Evolutionary conservation across 2,797 vertebrate species (phyloP).

Genomic region (Ambastaia sidthimunki): DNA sequence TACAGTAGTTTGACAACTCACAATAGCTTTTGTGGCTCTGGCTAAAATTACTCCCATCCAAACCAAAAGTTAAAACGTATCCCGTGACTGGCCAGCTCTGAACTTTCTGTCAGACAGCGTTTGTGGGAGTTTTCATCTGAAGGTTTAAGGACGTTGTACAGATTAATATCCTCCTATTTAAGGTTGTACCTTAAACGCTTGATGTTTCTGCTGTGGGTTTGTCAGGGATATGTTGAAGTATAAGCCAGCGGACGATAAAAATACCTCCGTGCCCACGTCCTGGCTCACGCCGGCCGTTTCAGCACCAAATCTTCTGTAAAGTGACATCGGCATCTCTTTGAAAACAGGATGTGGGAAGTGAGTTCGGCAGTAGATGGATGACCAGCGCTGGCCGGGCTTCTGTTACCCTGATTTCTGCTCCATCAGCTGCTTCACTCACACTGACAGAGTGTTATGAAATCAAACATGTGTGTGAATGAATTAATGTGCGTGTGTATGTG

Average conservation of each 20-base stretch:
- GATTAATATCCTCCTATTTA: constrained; percentile 31
- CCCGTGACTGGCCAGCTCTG: not conserved
- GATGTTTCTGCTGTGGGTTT: constrained; percentile 50
- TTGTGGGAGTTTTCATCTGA: constrained; percentile 23
- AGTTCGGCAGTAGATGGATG: constrained; percentile 50
- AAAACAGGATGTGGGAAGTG: constrained; percentile 64
- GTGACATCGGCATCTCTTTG: constrained; percentile 60
- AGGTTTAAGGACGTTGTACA: constrained; percentile 31
- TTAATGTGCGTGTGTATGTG: too few species aligned
- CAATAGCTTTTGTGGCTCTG: constrained; percentile 3
- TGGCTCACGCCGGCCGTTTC: constrained; percentile 47
- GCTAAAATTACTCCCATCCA: not conserved
- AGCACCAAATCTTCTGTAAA: constrained; percentile 48
- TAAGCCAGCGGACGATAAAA: constrained; percentile 55
- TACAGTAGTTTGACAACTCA: constrained; percentile 17
- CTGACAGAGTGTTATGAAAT: constrained; percentile 21
- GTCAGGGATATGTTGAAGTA: constrained; percentile 51
- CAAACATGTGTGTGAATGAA: constrained; percentile 16
- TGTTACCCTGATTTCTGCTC: constrained; percentile 32
- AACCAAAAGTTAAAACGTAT: not conserved
- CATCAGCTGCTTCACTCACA: constrained; percentile 37
- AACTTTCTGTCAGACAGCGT: not conserved
- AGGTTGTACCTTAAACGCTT: constrained; percentile 24
- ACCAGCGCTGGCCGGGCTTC: constrained; percentile 41
- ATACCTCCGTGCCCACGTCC: constrained; percentile 58